A percentile compares a stretch with the other conserved stretches of the same genome.
Evolutionary conservation across 2,888 invertebrate species (phyloP).

Genomic region (Mallateleia sp.): DNA sequence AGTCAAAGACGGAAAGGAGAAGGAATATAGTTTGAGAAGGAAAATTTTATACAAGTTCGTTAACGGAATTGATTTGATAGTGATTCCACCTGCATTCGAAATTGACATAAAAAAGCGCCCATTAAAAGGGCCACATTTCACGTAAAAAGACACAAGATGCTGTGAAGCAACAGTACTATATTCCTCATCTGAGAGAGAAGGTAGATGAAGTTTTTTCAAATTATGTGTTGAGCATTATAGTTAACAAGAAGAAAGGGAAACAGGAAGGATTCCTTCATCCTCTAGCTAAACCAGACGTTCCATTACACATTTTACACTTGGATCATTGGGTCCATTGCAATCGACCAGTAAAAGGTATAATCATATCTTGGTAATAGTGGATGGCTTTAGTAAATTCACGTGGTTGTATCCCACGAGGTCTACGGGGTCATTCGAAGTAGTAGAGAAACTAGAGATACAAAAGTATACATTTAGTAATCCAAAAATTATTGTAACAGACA

Average conservation of each 20-base stretch:
- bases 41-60: conserved; percentile 36
- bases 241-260: conserved; percentile 53
- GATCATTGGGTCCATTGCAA: conserved; percentile 23
- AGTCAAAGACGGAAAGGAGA: not conserved
- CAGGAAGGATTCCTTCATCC: conserved; percentile 50
- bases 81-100: conserved; percentile 20
- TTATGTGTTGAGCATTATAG: conserved; percentile 40
- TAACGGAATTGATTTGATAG: conserved; percentile 21
- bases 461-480: conserved; percentile 56
- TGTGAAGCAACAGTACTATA: conserved; percentile 42
- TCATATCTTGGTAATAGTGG: conserved; percentile 16
- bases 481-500: conserved; percentile 51
- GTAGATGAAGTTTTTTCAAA: conserved; percentile 43
- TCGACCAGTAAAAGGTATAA: conserved; percentile 20
- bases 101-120: conserved; percentile 16
- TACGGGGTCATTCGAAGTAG: conserved; percentile 28
- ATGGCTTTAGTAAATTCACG: conserved; percentile 10
- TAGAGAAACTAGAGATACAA: conserved; percentile 51
- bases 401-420: conserved; percentile 34
- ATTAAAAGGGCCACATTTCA: conserved; percentile 53
- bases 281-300: conserved; percentile 37
- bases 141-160: conserved; percentile 23
- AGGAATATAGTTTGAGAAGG: not conserved
- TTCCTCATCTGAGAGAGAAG: conserved; percentile 41
- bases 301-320: conserved; percentile 19